Evolutionary conservation across 2,113 vertebrate genomes (phyloP).

Genomic region (Lontra canadensis): DNA sequence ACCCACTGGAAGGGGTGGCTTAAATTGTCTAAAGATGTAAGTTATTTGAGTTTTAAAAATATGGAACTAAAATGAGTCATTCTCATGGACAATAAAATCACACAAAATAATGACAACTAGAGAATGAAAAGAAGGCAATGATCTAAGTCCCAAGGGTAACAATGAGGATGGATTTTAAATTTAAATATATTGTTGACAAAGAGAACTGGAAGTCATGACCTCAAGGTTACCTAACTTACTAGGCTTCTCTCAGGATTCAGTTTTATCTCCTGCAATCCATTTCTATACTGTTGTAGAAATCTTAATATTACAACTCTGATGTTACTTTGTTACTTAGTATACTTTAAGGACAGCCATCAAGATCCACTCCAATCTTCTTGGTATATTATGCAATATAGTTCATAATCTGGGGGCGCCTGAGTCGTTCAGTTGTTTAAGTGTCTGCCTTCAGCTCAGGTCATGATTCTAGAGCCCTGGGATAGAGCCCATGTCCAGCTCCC

Average conservation of each 20-base stretch:
- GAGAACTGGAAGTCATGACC: not conserved
- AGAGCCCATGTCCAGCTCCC: rapidly evolving
- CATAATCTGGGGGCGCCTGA: not conserved
- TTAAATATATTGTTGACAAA: not conserved
- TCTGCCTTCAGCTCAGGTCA: no score
- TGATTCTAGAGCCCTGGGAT: no score
- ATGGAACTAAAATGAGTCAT: not conserved
- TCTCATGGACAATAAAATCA: not conserved
- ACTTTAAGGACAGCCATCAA: not conserved
- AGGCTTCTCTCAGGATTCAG: not conserved
- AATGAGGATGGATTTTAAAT: not conserved
- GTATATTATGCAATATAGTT: not conserved
- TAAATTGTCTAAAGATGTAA: not conserved
- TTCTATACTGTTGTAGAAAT: not conserved
- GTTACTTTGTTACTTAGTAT: not conserved
- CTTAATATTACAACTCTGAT: not conserved
- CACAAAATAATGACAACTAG: not conserved
- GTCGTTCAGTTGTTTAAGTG: no score
- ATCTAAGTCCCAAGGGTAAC: not conserved
- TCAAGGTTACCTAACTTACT: not conserved
- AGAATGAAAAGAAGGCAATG: not conserved
- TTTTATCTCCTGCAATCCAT: not conserved
- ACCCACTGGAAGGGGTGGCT: not conserved
- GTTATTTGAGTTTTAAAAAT: not conserved
- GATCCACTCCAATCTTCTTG: not conserved